Evolutionary conservation across 2,888 invertebrate species (phyloP).

Genomic region (Elmis aenea): DNA sequence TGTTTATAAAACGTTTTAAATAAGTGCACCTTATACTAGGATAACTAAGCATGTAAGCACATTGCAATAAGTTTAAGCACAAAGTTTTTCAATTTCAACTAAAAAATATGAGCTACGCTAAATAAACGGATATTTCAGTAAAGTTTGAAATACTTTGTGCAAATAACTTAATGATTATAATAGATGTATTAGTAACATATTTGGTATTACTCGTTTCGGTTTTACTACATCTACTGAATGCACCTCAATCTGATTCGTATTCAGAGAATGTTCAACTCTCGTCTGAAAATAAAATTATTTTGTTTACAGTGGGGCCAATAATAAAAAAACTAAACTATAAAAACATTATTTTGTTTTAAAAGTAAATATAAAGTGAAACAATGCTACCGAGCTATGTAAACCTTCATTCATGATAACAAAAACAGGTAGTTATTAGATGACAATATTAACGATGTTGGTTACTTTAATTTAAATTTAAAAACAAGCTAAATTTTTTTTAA

Average conservation of each 20-base stretch:
- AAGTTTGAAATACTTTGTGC: conserved; percentile 8
- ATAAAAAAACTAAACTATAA: conserved; percentile 2
- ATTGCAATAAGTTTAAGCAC: conserved; percentile 10
- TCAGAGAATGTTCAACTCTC: conserved; percentile 24
- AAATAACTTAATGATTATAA: conserved; percentile 19
- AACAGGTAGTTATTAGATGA: no score
- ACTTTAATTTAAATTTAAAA: no score
- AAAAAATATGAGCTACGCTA: conserved; percentile 1
- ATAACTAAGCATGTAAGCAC: conserved; percentile 40
- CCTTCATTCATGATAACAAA: no score
- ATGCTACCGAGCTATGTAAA: no score
- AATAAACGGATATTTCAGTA: no score
- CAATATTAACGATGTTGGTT: no score
- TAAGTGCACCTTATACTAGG: conserved; percentile 41
- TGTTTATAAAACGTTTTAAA: conserved; percentile 13
- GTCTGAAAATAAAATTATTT: conserved; percentile 21
- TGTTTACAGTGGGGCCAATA: conserved; percentile 1
- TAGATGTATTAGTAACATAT: conserved; percentile 41
- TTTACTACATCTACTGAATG: conserved; percentile 19
- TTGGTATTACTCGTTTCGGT: conserved; percentile 35
- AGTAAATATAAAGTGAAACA: no score
- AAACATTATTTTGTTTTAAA: no score
- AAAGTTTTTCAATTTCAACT: conserved; percentile 7
- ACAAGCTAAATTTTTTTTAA: no score
- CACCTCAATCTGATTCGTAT: conserved; percentile 25